Base-by-base conservation (phyloP, 2,797 vertebrate genomes). In the Bovichtus diacanthus region DNA sequence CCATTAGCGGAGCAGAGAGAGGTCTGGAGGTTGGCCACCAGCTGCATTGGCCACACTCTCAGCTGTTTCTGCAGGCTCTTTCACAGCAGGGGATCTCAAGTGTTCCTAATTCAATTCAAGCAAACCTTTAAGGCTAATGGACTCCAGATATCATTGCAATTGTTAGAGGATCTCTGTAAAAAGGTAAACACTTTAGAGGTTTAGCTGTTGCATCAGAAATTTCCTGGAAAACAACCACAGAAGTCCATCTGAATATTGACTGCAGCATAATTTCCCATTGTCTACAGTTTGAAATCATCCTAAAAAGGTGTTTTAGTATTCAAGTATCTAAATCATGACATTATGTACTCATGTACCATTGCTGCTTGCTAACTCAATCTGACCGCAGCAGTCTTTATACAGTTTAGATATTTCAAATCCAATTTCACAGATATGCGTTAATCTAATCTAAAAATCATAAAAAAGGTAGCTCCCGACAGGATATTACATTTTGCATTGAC, bases 91-190 rank as follows among this genome's bases (percentile, higher is more conserved):
- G 86, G 82, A 73, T 81, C 81, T 83, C 76, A 56, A 89, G 85
- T 81, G 78, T 56, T 61, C 46, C 70, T 70, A 58, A 85, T 77
- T 89, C 89, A 93, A 92, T 83, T 85, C 83, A 83, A 82, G 79
- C 80, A 85, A 86, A 85, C 80, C 87, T 90, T 75, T 39, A 53
- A 84, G 78, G 86, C 90, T 94, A 94, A 94, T 95, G 93, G 88
- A 92, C 80, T 86, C 18, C 21, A 76, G 82, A 89, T 75, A 87
- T 85, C 73, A 73, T 61, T 51, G 58, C 43, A 61, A 86, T 80
- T 84, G 74, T 70, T 39, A 16, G 41, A 73, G 41, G 38, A 78
- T 73, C 58, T 76, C 53, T 18, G 54, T 21, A 38, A 74, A n/a
- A 47, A 87, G 62, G 76, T 59, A 47, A 79, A 77, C 54, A 47